A percentile compares a stretch with the other conserved stretches of the same genome.
phyloP scores from a whole-genome alignment of 23 tunicate species.

The Trididemnum clinides region DNA sequence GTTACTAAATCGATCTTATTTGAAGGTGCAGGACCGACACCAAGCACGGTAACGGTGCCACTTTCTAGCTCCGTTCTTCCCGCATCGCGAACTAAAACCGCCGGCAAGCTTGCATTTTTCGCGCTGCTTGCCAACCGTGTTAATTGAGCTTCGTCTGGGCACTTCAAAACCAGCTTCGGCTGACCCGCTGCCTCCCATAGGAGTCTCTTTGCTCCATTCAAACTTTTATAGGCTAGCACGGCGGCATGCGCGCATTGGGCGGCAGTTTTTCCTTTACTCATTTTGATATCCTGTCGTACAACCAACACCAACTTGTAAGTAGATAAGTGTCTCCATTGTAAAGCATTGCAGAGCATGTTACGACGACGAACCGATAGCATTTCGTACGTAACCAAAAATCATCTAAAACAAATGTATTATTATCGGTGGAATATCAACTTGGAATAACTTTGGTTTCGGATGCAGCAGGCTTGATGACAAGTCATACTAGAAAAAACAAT shows the following conservation, averaged over 20 bases:
- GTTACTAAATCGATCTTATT: conserved; percentile 51
- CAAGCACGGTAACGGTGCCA: conserved; percentile 79
- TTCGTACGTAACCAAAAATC: too few species aligned
- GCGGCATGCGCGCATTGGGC: conserved; percentile 95
- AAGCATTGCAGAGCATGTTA: too few species aligned
- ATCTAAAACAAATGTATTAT: too few species aligned
- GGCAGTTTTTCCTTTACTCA: conserved; percentile 83
- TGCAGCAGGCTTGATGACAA: too few species aligned
- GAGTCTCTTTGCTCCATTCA: background rate
- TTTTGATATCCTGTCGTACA: conserved; percentile 71
- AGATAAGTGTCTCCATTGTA: too few species aligned
- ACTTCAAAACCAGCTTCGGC: conserved; percentile 72
- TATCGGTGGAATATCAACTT: too few species aligned
- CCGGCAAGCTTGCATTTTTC: conserved; percentile 1
- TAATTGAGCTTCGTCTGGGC: conserved; percentile 46
- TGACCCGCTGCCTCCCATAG: conserved; percentile 67
- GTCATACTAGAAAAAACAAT: too few species aligned
- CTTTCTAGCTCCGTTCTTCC: conserved; percentile 74
- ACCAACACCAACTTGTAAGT: conserved; percentile 74
- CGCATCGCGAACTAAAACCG: conserved; percentile 58
- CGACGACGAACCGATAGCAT: too few species aligned
- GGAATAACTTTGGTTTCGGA: too few species aligned
- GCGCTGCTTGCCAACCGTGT: conserved; percentile 37
- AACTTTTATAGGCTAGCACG: conserved; percentile 38
- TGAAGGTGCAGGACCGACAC: conserved; percentile 61